Percentiles rank a stretch among this genome's conserved stretches.
These are phyloP conservation scores for Dinoponera quadriceps DNA, from an alignment of 1,140 invertebrate genomes.

Conservation along the genomic window DNA sequence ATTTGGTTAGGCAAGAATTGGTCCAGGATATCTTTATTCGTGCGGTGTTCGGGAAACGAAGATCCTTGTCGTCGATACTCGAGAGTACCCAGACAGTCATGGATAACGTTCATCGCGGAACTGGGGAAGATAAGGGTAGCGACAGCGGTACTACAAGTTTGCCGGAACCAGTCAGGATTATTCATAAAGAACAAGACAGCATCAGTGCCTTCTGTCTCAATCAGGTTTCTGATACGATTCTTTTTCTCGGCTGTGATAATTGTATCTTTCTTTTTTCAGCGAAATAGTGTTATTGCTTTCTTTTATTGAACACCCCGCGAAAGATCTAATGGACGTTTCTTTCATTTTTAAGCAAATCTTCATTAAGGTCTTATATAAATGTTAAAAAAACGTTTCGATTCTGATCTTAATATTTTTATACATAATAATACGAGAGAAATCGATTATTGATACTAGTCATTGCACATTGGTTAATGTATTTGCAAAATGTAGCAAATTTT, in stretches of 20 bases:
- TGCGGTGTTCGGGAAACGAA: slow-evolving; percentile 95
- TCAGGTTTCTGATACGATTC: slow-evolving; percentile 87
- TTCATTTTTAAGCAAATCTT: background rate
- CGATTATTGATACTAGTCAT: too few relatives aligned
- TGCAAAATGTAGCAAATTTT: too few relatives aligned
- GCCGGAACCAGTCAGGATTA: slow-evolving; percentile 95
- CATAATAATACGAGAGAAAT: too few relatives aligned
- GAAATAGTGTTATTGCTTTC: background rate
- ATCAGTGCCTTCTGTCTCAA: slow-evolving; percentile 99
- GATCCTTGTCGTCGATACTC: slow-evolving; percentile 84
- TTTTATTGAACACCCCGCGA: too few relatives aligned
- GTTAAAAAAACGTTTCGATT: too few relatives aligned
- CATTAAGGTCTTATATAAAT: background rate
- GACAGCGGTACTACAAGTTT: slow-evolving; percentile 85
- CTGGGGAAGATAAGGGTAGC: slow-evolving; percentile 82
- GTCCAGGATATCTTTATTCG: slow-evolving; percentile 98
- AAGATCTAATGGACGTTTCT: too few relatives aligned
- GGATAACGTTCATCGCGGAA: slow-evolving; percentile 80
- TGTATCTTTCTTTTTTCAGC: background rate
- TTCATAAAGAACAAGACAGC: slow-evolving; percentile 99
- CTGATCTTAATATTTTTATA: too few relatives aligned
- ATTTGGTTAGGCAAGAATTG: slow-evolving; percentile 95
- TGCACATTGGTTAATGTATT: too few relatives aligned
- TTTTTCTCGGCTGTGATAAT: slow-evolving; percentile 2
- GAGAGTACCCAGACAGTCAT: slow-evolving; percentile 82